phyloP scores from a whole-genome alignment of 1,140 invertebrate species.

The Saccostrea glomerata region DNA sequence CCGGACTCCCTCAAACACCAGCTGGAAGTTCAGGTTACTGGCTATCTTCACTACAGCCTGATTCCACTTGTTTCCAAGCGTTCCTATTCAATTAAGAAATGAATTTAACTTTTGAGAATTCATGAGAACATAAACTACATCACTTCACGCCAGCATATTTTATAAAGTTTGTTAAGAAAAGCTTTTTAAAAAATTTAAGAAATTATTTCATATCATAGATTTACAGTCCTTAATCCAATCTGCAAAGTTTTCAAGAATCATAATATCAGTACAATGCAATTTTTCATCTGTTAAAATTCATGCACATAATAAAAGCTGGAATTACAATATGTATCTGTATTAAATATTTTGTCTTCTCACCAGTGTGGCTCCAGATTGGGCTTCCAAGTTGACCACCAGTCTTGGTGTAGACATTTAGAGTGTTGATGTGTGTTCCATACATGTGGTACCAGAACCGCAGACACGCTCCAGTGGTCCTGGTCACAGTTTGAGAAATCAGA shows the following conservation, averaged over 20 bases:
- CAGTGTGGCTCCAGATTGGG: slow-evolving; percentile 62
- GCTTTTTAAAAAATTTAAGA: no score
- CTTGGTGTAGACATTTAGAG: slow-evolving; percentile 70
- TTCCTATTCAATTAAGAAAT: slow-evolving; percentile 49
- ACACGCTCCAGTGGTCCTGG: slow-evolving; percentile 59
- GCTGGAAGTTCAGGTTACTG: slow-evolving; percentile 56
- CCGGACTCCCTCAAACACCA: slow-evolving; percentile 69
- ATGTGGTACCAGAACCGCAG: slow-evolving; percentile 85
- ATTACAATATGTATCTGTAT: background rate
- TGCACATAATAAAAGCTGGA: no score
- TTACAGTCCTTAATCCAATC: no score
- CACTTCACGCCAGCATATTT: no score
- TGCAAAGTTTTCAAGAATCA: no score
- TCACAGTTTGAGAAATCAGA: slow-evolving; percentile 81
- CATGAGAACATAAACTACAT: no score
- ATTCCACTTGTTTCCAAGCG: slow-evolving; percentile 74
- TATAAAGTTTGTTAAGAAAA: no score
- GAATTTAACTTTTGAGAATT: no score
- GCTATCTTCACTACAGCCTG: slow-evolving; percentile 66
- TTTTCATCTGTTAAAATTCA: no score
- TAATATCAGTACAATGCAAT: no score
- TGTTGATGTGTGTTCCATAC: slow-evolving; percentile 68
- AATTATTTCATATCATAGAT: no score
- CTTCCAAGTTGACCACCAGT: slow-evolving; percentile 55
- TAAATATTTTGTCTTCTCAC: background rate